phyloP scores from a whole-genome alignment of 2,113 vertebrate species.

The Oxyruncus cristatus region DNA sequence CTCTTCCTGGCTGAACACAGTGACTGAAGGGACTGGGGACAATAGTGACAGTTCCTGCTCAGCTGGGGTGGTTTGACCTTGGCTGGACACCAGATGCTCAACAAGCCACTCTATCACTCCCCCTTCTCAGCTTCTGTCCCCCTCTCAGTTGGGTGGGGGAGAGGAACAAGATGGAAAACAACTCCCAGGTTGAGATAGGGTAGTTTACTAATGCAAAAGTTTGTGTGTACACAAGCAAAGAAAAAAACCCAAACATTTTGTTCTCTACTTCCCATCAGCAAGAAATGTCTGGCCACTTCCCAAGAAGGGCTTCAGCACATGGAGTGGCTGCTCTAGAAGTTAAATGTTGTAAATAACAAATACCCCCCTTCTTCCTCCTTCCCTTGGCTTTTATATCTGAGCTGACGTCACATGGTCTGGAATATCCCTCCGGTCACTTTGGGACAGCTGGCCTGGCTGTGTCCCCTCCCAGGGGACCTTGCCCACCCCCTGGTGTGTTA shows the following conservation, averaged over 20 bases:
- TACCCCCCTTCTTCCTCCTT: neutral
- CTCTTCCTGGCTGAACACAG: neutral
- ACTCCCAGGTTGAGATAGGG: neutral
- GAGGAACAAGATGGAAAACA: neutral
- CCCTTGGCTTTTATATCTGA: neutral
- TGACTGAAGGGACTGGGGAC: neutral
- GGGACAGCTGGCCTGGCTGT: neutral
- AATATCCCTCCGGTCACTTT: neutral
- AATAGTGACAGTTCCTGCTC: neutral
- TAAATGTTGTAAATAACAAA: neutral
- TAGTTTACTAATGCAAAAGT: neutral
- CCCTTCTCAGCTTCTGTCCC: neutral
- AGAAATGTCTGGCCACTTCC: neutral
- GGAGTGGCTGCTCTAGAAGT: neutral
- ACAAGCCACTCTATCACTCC: neutral
- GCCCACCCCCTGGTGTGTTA: neutral
- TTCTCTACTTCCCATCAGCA: neutral
- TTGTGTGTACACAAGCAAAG: neutral
- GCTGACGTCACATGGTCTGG: neutral
- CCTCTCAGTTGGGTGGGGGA: neutral
- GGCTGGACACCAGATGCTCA: too few species aligned
- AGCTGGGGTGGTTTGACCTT: neutral
- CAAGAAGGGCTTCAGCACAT: neutral
- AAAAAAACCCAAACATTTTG: neutral
- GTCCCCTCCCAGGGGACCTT: neutral